Base-by-base conservation (phyloP, 1,140 invertebrate species). In the Drosophila parabipectinata region DNA sequence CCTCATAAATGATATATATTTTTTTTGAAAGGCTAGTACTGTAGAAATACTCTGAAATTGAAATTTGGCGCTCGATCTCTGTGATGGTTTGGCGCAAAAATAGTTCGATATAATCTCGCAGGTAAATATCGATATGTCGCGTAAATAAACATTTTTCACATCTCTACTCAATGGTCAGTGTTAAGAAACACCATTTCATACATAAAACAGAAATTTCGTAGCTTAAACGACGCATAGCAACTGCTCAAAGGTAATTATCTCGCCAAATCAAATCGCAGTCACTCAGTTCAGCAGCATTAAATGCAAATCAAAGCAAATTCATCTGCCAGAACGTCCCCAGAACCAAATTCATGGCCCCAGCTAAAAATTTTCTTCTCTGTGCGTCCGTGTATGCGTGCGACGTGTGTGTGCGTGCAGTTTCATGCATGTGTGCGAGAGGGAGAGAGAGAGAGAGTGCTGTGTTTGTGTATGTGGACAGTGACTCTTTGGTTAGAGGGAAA, bases 401-500 rank as follows among this genome's bases (percentile, higher is more conserved):
- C 41, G 41, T 15, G 62, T 77, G 72, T 59, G 62, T 53, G 55
- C 37, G 51, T 57, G 28, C 26, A 66, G 69, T 57, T 72, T 44
- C 50, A 72, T 73, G 71, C 56, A 53, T 61, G 68, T 63, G 62
- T 55, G 69, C 18, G 67, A 32, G 60, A 34, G 41, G 30, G 63
- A 66, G 57, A 32, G 59, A 37, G 59, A 37, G 45, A 47, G 44
- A 14, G 44, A 7, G 44, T 47, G 9, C 32, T 62, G 44, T 52
- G 58, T 54, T 30, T 71, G 32, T 53, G 51, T 72, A 59, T 82
- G 79, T 69, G 57, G 60, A 83, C 75, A 81, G 82, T 81, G 82
- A 85, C 81, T 85, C 82, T 62, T 61, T 82, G 81, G 71, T 72
- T 74, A 62, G 53, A 72, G 76, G 83, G 83, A 88, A 88, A 88